These are phyloP conservation scores for Spilosoma lubricipeda DNA, from an alignment of 2,888 invertebrate species.

Conservation along the genomic window DNA sequence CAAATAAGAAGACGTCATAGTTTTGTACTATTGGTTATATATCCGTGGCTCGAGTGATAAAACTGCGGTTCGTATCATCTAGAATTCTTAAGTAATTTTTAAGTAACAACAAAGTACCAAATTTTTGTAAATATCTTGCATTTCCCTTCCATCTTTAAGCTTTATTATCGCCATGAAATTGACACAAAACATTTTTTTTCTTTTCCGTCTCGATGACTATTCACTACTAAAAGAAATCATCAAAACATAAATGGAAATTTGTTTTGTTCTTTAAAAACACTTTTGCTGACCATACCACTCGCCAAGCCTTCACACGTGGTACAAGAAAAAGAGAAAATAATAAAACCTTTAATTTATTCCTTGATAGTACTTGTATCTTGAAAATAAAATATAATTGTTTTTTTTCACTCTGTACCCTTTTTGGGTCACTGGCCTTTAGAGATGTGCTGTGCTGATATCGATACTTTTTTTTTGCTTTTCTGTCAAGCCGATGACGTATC, in stretches of 20 bases:
- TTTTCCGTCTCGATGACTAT: not conserved
- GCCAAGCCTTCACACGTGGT: constrained; percentile 79
- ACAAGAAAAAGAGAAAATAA: constrained; percentile 81
- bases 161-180: not conserved
- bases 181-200: not conserved
- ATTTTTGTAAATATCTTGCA: not conserved
- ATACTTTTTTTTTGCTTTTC: constrained; percentile 47
- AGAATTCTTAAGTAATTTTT: not conserved
- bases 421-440: constrained; percentile 81
- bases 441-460: constrained; percentile 67
- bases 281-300: constrained; percentile 69
- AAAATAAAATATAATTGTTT: constrained; percentile 80
- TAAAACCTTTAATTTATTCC: constrained; percentile 85
- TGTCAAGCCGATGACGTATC: constrained; percentile 47
- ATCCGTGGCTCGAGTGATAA: too few relatives aligned
- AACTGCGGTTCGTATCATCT: not conserved
- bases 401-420: constrained; percentile 73
- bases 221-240: constrained; percentile 21
- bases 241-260: constrained; percentile 28
- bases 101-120: not conserved
- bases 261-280: constrained; percentile 43
- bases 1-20: not conserved
- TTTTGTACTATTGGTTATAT: too few relatives aligned
- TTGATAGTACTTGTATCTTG: constrained; percentile 84
- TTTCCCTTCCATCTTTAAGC: not conserved